Evolutionary conservation across 2,888 invertebrate species (phyloP), one percentile per base, ranked within the genome.

Genomic region (Eristalis tenax): DNA sequence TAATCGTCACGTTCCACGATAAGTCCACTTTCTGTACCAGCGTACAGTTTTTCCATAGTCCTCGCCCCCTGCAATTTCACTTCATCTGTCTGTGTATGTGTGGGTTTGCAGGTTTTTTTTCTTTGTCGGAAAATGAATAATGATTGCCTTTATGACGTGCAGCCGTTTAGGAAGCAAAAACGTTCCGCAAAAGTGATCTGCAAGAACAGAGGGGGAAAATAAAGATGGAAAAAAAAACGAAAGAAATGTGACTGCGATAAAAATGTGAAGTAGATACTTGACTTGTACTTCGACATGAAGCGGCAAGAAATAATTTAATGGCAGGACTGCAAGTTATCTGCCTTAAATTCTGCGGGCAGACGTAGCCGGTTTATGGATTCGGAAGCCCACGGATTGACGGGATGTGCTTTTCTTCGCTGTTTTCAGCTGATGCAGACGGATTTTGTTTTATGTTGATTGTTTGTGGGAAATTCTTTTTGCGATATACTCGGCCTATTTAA

Each of bases 1-100:
- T 81, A 80, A 84, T 84, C 80, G 84, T 80, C 84, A 84, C 84
- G 84, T 84, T 65, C 38, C 80, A 66, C 61, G 65, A 71, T 84
- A 80, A 84, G 80, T 80, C 84, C 75, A 75, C 66, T 80, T 69
- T 66, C 35, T 22, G 22, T 64, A 57, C 65, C 82, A 71, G 32
- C 73, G 40, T 56, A 43, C 23, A 59, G 70, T 23, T 22, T 32
- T 61, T 32, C n/a, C 43, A 13, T 13, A 43, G 5, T 15, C 43
- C n/a, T n/a, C n/a, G n/a, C n/a, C 43, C n/a, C 43, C 15, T 43
- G n/a, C 59, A 6, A n/a, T 35, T 28, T 61, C 50, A 32, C 28
- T 18, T 15, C 35, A 15, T 13, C 26, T 57, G 22, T n/a, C 43
- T 23, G 3, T 43, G 28, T 22, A 13, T 38, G 23, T n/a, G 22